Percentiles rank a stretch among this genome's conserved stretches.
phyloP scores from a whole-genome alignment of 2,888 invertebrate genomes.

The Rotaria magnacalcarata region DNA sequence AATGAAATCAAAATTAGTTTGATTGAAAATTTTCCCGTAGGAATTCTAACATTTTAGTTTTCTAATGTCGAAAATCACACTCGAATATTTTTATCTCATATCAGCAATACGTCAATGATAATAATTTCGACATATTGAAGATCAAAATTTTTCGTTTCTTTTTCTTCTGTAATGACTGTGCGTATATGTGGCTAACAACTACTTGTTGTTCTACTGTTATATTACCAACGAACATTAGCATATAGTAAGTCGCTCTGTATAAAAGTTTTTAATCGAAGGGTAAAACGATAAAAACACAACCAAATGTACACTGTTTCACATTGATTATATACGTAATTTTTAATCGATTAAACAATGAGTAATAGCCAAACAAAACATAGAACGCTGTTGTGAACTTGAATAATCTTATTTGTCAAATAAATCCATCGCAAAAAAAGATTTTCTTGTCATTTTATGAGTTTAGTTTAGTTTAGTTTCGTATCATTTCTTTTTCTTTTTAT shows the following conservation, averaged over 20 bases:
- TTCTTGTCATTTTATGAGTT: background rate
- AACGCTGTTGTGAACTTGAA: background rate
- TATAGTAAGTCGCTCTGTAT: background rate
- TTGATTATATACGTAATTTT: background rate
- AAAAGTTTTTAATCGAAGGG: background rate
- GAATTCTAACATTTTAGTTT: too few relatives aligned
- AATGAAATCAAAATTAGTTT: too few relatives aligned
- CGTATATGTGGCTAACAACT: background rate
- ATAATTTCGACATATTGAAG: too few relatives aligned
- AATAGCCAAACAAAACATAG: background rate
- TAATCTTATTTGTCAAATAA: background rate
- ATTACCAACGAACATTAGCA: background rate
- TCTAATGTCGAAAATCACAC: too few relatives aligned
- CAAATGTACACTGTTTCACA: background rate
- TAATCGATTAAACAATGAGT: background rate
- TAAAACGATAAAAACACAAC: background rate
- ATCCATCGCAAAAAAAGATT: background rate
- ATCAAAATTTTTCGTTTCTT: too few relatives aligned
- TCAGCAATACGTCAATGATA: too few relatives aligned
- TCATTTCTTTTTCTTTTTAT: background rate
- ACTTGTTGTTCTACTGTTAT: background rate
- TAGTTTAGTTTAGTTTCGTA: background rate
- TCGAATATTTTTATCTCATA: too few relatives aligned
- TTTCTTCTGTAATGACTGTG: background rate
- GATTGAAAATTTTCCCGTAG: too few relatives aligned